Conservation (phyloP, 2,888 invertebrate genomes). For the Busseola fusca region DNA sequence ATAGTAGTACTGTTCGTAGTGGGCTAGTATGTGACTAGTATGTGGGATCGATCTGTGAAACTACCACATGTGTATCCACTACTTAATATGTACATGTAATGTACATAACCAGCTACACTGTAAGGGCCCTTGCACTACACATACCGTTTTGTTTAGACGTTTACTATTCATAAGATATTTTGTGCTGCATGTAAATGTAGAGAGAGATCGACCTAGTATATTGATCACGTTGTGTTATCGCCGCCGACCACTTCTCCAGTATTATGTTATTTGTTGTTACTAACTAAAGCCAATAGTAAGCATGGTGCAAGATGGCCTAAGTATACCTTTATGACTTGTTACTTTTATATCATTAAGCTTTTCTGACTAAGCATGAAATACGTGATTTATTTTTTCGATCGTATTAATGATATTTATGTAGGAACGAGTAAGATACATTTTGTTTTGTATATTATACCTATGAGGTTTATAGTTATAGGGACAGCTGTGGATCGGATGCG, state of each 20-base stretch:
- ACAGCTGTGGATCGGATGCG: conserved; percentile 17
- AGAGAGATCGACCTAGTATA: conserved; percentile 10
- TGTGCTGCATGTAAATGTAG: conserved; percentile 33
- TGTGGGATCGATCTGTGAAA: conserved; percentile 1
- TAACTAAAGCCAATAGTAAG: conserved; percentile 37
- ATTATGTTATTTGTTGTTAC: conserved; percentile 50
- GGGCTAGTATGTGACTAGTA: conserved; percentile 9
- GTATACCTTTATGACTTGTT: conserved; percentile 46
- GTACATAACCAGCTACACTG: conserved; percentile 22
- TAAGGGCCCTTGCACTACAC: conserved; percentile 58
- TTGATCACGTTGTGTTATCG: conserved; percentile 27
- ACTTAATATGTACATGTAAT: conserved; percentile 21
- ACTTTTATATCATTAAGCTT: conserved; percentile 45
- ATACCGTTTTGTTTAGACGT: conserved; percentile 5
- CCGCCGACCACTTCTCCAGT: conserved; percentile 50
- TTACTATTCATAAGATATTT: conserved; percentile 7
- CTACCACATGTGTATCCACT: neutral
- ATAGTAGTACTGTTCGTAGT: conserved; percentile 31
- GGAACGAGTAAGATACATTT: conserved; percentile 39
- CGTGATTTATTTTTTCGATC: conserved; percentile 61
- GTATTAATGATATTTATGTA: conserved; percentile 53
- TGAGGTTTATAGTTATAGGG: conserved; percentile 39
- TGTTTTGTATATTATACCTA: conserved; percentile 38
- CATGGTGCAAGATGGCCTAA: conserved; percentile 62
- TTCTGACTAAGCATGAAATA: conserved; percentile 57